Base-by-base conservation (phyloP, 1,140 invertebrate species). In the Macrobrachium nipponense region DNA sequence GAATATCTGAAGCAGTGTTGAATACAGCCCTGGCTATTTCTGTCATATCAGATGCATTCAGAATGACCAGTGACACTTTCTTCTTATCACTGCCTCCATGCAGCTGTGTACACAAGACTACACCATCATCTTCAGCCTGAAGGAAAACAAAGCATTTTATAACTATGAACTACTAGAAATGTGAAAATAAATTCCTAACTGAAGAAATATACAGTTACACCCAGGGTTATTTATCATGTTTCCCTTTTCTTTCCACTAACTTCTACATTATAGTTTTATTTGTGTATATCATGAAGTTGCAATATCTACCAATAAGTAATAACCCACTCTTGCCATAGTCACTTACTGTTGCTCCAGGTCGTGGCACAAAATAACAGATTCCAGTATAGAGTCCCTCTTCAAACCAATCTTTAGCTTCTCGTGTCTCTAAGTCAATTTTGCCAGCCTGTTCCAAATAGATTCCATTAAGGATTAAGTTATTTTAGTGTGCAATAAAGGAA, bases 291-390 rank as follows among this genome's bases (percentile, higher is more conserved):
- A 62, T 61, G 5, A 61, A 36, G 20, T 20, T 60, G 15, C 11
- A 60, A 61, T 14, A 36, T 36, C 5, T 20, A 23, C 15, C 15
- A 78, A n/a, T n/a, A n/a, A n/a, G 14, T 23, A 18, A 61, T 62
- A 7, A 60, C n/a, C 7, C 62, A 43, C 8, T 2, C 11, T 44
- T 20, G 59, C 17, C 58, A 72, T 12, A n/a, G 6, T 15, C 43
- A 62, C 82, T 91, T 91, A 95, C 95, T 91, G 93, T 92, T 23
- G 94, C 92, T 87, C 94, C 91, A 18, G 96, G 96, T 36, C 92
- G 89, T 3, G 95, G 93, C n/a, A 97, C 94, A 91, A 97, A 97
- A 80, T 97, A 94, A 0, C 96, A 95, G 91, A 97, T 96, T 90
- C 96, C 96, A 1, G 96, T 95, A 90, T 95, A 97, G 76, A 94